Evolutionary conservation across 2,797 vertebrate species (phyloP).

Genomic region (Myripristis jacobus): DNA sequence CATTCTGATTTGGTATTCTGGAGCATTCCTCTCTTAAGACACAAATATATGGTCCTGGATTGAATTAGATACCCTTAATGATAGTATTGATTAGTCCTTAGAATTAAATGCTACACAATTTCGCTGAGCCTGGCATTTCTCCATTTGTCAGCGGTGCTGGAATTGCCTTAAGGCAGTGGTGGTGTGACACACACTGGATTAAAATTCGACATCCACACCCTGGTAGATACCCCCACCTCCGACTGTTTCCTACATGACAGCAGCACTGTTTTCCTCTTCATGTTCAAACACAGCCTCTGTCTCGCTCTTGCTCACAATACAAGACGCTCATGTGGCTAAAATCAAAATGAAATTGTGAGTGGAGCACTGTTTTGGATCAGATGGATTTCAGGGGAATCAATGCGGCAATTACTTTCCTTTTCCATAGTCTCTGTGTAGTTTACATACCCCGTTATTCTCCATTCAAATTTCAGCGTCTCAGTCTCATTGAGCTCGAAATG

Average conservation of each 20-base stretch:
- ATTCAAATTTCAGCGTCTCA: conserved; percentile 44
- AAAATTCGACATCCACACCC: conserved; percentile 65
- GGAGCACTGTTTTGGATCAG: conserved; percentile 7
- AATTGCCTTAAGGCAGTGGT: conserved; percentile 35
- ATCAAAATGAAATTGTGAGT: conserved; percentile 21
- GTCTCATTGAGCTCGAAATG: conserved; percentile 21
- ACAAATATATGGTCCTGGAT: conserved; percentile 27
- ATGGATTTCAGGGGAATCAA: conserved; percentile 9
- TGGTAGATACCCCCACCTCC: conserved; percentile 62
- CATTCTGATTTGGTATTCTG: not conserved
- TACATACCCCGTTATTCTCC: conserved; percentile 21
- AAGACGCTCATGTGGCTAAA: conserved; percentile 22
- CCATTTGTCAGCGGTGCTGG: conserved; percentile 37
- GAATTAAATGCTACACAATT: conserved; percentile 70
- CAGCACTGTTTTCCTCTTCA: conserved; percentile 53
- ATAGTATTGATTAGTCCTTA: conserved; percentile 62
- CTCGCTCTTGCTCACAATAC: conserved; percentile 2
- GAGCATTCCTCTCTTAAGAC: not conserved
- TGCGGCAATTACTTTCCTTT: conserved; percentile 1
- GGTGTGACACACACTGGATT: conserved; percentile 52
- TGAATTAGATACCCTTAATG: conserved; percentile 60
- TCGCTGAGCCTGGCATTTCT: conserved; percentile 32
- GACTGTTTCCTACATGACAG: conserved; percentile 53
- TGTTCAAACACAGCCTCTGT: conserved; percentile 36
- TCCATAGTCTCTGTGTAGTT: conserved; percentile 1